Evolutionary conservation across 92 coral and sea anemone species (phyloP).

Genomic region (Siderastrea siderea): DNA sequence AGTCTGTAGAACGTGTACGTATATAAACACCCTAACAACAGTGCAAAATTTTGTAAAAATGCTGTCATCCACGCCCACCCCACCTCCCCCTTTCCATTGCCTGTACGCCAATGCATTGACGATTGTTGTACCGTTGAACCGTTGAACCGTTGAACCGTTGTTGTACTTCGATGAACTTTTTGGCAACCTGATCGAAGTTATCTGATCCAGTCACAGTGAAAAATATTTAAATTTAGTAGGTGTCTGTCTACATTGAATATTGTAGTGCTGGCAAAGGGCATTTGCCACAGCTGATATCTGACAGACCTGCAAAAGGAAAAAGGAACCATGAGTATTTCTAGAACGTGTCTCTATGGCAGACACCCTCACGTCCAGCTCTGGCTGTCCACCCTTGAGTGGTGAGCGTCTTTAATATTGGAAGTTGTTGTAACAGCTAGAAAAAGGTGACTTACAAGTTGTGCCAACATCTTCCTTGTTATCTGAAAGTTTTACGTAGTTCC

Average conservation of each 20-base stretch:
- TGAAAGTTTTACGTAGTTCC: background rate
- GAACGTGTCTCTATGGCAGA: background rate
- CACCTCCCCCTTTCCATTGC: background rate
- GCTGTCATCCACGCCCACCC: background rate
- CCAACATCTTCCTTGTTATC: background rate
- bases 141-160: no score
- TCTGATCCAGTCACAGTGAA: no score
- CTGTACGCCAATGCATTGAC: background rate
- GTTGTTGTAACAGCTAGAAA: background rate
- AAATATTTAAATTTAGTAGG: no score
- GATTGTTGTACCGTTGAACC: no score
- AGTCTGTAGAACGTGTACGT: background rate
- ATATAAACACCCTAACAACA: background rate
- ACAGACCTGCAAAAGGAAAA: background rate
- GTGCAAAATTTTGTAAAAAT: background rate
- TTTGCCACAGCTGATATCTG: background rate
- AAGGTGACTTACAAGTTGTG: background rate
- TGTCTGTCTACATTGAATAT: background rate
- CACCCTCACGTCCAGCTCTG: background rate
- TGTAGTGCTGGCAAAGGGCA: slow-evolving; percentile 2
- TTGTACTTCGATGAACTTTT: background rate
- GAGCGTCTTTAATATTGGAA: no score
- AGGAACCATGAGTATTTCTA: no score
- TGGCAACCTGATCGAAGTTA: no score
- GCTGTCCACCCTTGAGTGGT: no score